Evolutionary conservation across 2,888 invertebrate species (phyloP), one percentile per base, ranked within the genome.

Genomic region (Brenthis ino): DNA sequence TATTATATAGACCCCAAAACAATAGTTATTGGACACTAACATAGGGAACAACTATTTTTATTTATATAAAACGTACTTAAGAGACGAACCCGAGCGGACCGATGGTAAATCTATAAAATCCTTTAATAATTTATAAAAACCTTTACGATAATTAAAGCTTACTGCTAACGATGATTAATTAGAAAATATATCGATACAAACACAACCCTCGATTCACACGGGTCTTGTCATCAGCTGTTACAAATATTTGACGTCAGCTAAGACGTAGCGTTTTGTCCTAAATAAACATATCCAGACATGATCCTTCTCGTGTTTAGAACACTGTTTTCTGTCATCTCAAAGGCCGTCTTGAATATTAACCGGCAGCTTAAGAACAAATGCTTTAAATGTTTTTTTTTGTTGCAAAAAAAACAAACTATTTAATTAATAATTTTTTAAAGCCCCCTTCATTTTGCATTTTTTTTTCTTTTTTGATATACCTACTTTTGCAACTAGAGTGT

Each of bases 231-330:
- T 88, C 87, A 85, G 82, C 82, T 81, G 82, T 83, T 81, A 81
- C 88, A 89, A 89, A 89, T 89, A 88, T 89, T 89, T 89, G 86
- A 77, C 77, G 75, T 82, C 70, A 77, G 79, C 69, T 69, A 72
- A 74, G 74, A 70, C 68, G 72, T 68, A 74, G 68, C 72, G 65
- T 71, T 73, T 71, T 73, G 71, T 76, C 77, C 77, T 77, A 77
- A 76, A 73, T 69, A 77, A 77, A 77, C 72, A 71, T 74, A 70
- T 71, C 67, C 70, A 72, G 71, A 74, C 72, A 74, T 74, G 74
- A 75, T 70, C 72, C 69, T 55, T 33, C 55, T 55, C 72, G 37
- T 66, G 66, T 65, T 68, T 68, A 47, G 65, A 70, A 73, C 68
- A 68, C 63, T 70, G 72, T 72, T 70, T 72, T 70, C 67, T 63